These are phyloP conservation scores for Zaprionus africanus DNA, from an alignment of 1,140 invertebrate genomes.

Conservation along the genomic window DNA sequence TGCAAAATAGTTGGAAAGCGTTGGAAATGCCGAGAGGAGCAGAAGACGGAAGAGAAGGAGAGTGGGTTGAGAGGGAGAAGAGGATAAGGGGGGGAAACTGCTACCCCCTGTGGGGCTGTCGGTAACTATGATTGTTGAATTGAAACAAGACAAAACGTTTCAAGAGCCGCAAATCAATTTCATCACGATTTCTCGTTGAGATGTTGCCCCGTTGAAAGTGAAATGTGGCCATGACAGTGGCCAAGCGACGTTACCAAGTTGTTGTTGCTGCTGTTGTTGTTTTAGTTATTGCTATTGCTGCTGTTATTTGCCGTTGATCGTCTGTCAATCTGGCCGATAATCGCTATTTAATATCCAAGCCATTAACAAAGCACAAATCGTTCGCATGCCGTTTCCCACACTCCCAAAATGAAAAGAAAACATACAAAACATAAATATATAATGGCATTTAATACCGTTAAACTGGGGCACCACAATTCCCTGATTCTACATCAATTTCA, in stretches of 20 bases:
- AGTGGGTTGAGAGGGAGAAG: too few relatives aligned
- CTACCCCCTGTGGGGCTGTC: constrained; percentile 43
- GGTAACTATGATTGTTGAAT: constrained; percentile 66
- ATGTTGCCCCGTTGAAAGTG: constrained; percentile 71
- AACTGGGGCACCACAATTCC: constrained; percentile 9
- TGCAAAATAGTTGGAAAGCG: constrained; percentile 82
- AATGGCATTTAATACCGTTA: constrained; percentile 63
- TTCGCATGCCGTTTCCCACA: constrained; percentile 32
- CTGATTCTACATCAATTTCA: constrained; percentile 43
- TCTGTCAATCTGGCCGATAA: constrained; percentile 49
- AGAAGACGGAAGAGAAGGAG: not conserved
- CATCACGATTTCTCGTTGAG: constrained; percentile 78
- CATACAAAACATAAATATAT: not conserved
- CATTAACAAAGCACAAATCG: constrained; percentile 73
- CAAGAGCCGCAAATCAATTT: constrained; percentile 77
- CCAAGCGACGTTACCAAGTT: constrained; percentile 7
- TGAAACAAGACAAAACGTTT: constrained; percentile 51
- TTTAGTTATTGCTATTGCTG: not conserved
- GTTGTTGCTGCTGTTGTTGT: not conserved
- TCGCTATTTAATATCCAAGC: constrained; percentile 74
- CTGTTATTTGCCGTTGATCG: constrained; percentile 36
- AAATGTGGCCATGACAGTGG: constrained; percentile 79
- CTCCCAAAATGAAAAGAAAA: constrained; percentile 20
- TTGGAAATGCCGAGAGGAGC: constrained; percentile 7
- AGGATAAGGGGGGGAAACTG: not conserved